These are phyloP conservation scores for Tachina fera DNA, from an alignment of 2,888 invertebrate genomes.

Conservation along the genomic window DNA sequence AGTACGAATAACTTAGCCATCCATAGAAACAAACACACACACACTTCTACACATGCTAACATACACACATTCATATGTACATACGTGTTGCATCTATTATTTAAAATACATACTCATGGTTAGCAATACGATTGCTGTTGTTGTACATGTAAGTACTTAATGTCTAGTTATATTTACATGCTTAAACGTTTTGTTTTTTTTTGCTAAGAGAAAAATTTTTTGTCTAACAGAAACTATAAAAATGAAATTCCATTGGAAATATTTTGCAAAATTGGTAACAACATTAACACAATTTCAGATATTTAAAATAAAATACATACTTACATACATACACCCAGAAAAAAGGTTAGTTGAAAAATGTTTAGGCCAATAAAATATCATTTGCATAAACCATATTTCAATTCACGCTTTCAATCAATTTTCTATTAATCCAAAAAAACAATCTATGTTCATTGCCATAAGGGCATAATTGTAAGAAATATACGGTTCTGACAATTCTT, in stretches of 20 bases:
- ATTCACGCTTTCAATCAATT: too few species aligned
- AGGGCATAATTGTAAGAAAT: too few species aligned
- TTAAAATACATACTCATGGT: conserved; percentile 31
- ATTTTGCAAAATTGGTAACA: background rate
- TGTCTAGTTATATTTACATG: conserved; percentile 53
- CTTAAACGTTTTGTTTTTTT: conserved; percentile 16
- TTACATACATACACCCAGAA: too few species aligned
- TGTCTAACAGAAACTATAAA: background rate
- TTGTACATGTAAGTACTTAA: conserved; percentile 31
- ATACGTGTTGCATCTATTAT: background rate
- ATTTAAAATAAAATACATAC: background rate
- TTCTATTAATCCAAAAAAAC: too few species aligned
- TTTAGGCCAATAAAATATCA: too few species aligned
- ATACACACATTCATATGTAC: background rate
- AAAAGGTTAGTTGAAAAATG: too few species aligned
- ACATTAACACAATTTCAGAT: background rate
- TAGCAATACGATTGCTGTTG: conserved; percentile 55
- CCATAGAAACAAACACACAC: conserved; percentile 12
- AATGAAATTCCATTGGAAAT: background rate
- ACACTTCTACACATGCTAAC: background rate
- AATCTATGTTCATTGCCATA: too few species aligned
- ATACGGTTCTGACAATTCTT: too few species aligned
- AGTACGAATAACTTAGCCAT: conserved; percentile 26
- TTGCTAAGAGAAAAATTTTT: background rate
- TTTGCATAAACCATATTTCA: too few species aligned